Conservation (phyloP, 2,888 invertebrate genomes). For the Heliconius aoede region DNA sequence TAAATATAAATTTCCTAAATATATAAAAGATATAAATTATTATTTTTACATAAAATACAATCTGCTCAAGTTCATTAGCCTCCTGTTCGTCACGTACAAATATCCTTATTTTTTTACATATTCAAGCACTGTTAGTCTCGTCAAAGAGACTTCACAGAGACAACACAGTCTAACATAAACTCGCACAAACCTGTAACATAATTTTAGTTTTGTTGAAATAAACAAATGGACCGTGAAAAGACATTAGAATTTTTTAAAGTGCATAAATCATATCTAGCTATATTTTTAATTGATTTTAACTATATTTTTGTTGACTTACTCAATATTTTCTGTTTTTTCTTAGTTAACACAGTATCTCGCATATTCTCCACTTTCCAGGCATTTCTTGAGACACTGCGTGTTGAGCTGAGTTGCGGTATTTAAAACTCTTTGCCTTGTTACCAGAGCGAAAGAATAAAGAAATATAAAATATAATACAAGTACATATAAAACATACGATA, state of each 20-base stretch:
- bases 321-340: no score
- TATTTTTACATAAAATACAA: not conserved
- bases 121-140: not conserved
- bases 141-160: constrained; percentile 29
- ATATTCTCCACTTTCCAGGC: no score
- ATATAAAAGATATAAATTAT: not conserved
- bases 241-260: not conserved
- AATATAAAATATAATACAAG: no score
- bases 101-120: not conserved
- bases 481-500: no score
- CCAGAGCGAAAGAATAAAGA: no score
- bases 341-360: no score
- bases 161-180: not conserved
- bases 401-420: no score
- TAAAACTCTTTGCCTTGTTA: no score
- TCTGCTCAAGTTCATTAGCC: not conserved
- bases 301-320: no score
- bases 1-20: not conserved
- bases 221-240: not conserved
- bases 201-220: not conserved
- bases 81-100: not conserved
- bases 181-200: not conserved
- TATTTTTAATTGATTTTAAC: no score
- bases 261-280: not conserved
- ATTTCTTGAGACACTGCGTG: no score